Base-by-base conservation (phyloP, 2,888 invertebrate genomes). In the Noctuana brunneofusca region DNA sequence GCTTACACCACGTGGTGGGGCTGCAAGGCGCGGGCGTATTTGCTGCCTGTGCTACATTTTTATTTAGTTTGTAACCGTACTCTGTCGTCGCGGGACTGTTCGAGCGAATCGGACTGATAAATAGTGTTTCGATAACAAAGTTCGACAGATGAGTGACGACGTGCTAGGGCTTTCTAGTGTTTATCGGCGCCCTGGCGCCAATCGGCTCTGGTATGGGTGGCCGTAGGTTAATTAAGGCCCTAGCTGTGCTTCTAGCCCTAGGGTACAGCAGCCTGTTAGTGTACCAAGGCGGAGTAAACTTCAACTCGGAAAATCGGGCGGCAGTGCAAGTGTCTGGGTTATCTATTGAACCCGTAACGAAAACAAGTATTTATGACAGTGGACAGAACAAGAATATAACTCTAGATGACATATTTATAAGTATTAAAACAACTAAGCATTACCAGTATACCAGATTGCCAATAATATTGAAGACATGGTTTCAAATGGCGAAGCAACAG, bases 381-480 rank as follows among this genome's bases (percentile, higher is more conserved):
- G 81, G 78, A 73, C 83, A 82, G 63, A 86, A 73, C 68, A 92
- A 89, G 69, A 93, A 94, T 69, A 95, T 96, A 70, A 94, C 93
- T 72, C 89, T 97, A 74, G 94, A 96, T 87, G 97, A 98, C 89
- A 93, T 98, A 78, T 98, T 98, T 89, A 96, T 98, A 84, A 97
- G 97, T 92, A 97, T 99, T 62, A 99, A 99, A 92, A 98, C 98
- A 67, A 97, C 98, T 63, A 95, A 95, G 83, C 94, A 95, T 87
- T 97, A 97, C 89, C 97, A 98, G 84, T 92, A 94, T 70, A 94
- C 95, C 57, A 94, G 99, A 75, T 86, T 99, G 78, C 96, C 96
- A 59, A 93, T 97, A 68, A 96, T 99, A 78, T 93, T 98, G 83
- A 96, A 96, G 89, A 99, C 99, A 66, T 99, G 99, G 99, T 98